phyloP scores from a whole-genome alignment of 1,140 invertebrate species.

The Zelostemma sp. region DNA sequence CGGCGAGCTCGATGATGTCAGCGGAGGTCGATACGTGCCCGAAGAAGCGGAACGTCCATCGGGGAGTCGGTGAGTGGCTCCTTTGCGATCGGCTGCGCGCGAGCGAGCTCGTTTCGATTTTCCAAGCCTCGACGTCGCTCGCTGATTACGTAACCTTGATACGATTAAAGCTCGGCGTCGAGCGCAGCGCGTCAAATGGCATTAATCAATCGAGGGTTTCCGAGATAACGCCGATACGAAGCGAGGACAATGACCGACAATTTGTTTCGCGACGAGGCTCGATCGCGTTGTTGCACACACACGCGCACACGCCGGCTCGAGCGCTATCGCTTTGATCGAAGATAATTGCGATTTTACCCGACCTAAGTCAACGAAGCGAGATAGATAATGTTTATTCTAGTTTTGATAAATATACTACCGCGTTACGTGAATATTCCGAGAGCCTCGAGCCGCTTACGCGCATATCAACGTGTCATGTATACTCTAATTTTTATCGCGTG shows the following conservation, averaged over 20 bases:
- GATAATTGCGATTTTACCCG: constrained; percentile 42
- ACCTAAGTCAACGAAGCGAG: constrained; percentile 40
- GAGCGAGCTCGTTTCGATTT: constrained; percentile 2
- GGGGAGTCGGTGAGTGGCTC: constrained; percentile 1
- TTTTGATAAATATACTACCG: background rate
- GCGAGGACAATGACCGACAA: constrained; percentile 47
- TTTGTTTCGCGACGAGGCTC: constrained; percentile 25
- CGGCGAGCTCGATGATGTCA: constrained; percentile 1
- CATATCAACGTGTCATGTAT: background rate
- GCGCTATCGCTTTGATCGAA: constrained; percentile 20
- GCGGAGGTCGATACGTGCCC: background rate
- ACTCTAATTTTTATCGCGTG: too few species aligned
- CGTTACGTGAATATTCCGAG: background rate
- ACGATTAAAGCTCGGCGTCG: constrained; percentile 30
- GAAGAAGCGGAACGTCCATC: background rate
- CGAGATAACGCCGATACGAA: constrained; percentile 24
- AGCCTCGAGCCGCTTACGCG: background rate
- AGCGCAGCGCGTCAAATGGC: constrained; percentile 34
- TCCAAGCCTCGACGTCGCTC: constrained; percentile 16
- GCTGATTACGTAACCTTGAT: constrained; percentile 45
- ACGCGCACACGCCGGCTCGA: background rate
- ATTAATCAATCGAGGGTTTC: constrained; percentile 47
- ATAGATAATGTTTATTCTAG: constrained; percentile 41
- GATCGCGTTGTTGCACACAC: background rate
- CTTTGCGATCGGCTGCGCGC: background rate